Evolutionary conservation across 2,797 vertebrate genomes (phyloP).

Genomic region (Gadopsis marmoratus): DNA sequence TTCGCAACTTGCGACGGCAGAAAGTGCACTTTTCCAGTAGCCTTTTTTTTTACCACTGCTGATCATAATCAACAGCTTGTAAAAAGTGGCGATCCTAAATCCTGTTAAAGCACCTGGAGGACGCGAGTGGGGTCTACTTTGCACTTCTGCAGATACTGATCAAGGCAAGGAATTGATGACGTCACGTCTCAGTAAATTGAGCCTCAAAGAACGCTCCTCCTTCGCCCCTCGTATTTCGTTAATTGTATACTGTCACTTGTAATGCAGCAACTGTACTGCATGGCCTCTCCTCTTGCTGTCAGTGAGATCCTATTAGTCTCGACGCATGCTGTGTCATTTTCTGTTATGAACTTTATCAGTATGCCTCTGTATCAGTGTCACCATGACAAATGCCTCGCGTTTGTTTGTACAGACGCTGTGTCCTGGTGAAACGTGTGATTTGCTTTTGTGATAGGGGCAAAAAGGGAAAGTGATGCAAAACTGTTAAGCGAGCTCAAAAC

Average conservation of each 20-base stretch:
- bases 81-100: neutral
- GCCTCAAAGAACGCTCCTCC: neutral
- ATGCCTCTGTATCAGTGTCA: conserved; percentile 46
- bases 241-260: neutral
- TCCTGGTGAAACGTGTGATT: conserved; percentile 2
- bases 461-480: conserved; percentile 24
- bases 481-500: conserved; percentile 34
- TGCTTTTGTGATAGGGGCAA: conserved; percentile 14
- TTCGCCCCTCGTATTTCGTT: neutral
- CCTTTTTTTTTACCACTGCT: neutral
- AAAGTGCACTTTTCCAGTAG: neutral
- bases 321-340: conserved; percentile 18
- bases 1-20: conserved; percentile 10
- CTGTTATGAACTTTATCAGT: conserved; percentile 36
- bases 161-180: neutral
- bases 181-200: neutral
- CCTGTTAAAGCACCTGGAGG: neutral
- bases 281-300: neutral
- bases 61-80: conserved; percentile 27
- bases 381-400: conserved; percentile 45
- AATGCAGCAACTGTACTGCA: neutral
- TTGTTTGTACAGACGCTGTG: conserved; percentile 41
- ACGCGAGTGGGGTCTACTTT: neutral
- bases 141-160: neutral
- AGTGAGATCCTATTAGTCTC: neutral